These are phyloP conservation scores for Hippocampus barbouri DNA, from an alignment of 2,113 vertebrate genomes.

Conservation along the genomic window DNA sequence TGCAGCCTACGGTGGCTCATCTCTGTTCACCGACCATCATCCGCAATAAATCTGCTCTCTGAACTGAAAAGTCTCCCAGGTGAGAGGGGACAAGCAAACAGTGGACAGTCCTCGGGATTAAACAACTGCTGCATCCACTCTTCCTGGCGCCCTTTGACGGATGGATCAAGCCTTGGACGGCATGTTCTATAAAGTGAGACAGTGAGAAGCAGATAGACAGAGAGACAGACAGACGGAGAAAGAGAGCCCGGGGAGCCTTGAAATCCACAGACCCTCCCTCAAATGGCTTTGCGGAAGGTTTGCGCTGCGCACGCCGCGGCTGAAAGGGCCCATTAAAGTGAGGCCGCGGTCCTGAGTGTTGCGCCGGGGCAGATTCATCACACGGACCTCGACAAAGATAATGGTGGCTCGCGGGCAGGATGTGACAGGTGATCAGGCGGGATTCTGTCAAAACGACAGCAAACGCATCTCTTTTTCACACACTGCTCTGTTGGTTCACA, in stretches of 20 bases:
- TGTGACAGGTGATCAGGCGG: conserved; percentile 57
- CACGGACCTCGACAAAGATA: conserved; percentile 68
- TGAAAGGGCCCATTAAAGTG: conserved; percentile 75
- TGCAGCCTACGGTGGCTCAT: conserved; percentile 34
- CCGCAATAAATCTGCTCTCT: conserved; percentile 54
- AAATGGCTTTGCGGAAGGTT: conserved; percentile 78
- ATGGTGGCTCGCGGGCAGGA: conserved; percentile 72
- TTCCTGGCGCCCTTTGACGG: conserved; percentile 69
- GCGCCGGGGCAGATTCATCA: conserved; percentile 68
- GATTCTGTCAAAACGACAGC: conserved; percentile 58
- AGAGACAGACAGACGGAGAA: not conserved
- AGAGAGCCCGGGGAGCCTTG: conserved; percentile 71
- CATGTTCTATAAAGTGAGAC: conserved; percentile 73
- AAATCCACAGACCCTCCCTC: conserved; percentile 75
- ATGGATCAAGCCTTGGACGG: conserved; percentile 76
- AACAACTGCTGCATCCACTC: conserved; percentile 64
- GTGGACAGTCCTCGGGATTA: conserved; percentile 67
- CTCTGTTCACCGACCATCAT: conserved; percentile 41
- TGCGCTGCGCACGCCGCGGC: conserved; percentile 63
- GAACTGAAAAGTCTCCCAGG: conserved; percentile 59
- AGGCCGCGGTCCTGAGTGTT: conserved; percentile 60
- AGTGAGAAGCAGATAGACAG: conserved; percentile 8
- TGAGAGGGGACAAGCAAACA: conserved; percentile 58
- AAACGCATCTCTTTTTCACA: conserved; percentile 29
- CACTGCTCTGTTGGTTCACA: conserved; percentile 10